These are phyloP conservation scores for Aplochiton taeniatus DNA, from an alignment of 2,797 vertebrate species.

Conservation along the genomic window DNA sequence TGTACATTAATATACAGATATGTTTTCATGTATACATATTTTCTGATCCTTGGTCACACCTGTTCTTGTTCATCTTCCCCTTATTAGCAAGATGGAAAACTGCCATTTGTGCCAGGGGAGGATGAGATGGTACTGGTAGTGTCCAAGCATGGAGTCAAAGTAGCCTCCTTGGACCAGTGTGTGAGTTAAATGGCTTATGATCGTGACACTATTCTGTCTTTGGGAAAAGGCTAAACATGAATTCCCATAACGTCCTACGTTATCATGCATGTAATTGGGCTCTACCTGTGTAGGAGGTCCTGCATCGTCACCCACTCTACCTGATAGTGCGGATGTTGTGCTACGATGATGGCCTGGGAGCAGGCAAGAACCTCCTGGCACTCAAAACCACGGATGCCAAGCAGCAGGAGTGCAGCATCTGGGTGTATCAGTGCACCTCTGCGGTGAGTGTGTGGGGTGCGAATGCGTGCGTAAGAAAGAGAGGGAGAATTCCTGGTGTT, in stretches of 20 bases:
- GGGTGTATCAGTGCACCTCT: conserved; percentile 95
- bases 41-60: not conserved
- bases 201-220: not conserved
- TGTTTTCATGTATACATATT: no score
- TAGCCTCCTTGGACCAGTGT: conserved; percentile 91
- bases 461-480: not conserved
- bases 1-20: not conserved
- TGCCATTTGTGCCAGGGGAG: conserved; percentile 93
- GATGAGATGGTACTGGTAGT: conserved; percentile 94
- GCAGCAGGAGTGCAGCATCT: conserved; percentile 88
- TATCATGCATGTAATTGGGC: not conserved
- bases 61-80: conserved; percentile 16
- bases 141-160: conserved; percentile 95
- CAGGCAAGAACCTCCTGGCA: conserved; percentile 91
- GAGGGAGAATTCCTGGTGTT: not conserved
- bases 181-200: conserved; percentile 78
- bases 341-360: conserved; percentile 93
- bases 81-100: conserved; percentile 94
- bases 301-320: conserved; percentile 93
- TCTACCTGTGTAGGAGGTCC: conserved; percentile 79
- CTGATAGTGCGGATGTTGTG: conserved; percentile 94
- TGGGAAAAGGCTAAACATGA: not conserved
- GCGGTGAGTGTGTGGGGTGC: conserved; percentile 77
- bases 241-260: not conserved
- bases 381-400: conserved; percentile 89